Evolutionary conservation across 2,888 invertebrate genomes (phyloP).

Genomic region (Leucoma salicis): DNA sequence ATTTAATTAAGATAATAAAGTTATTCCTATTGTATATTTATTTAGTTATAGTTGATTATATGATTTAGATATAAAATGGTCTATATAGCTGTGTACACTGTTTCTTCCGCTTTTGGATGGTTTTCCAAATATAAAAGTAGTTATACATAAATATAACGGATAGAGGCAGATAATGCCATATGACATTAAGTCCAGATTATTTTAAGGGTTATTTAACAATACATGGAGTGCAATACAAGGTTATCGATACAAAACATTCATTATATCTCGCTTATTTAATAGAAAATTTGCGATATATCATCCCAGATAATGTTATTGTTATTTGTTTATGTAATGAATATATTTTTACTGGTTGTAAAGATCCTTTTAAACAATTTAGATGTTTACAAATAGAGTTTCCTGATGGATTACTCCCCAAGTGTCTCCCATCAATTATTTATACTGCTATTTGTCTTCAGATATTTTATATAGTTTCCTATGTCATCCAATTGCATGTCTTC

Average conservation of each 20-base stretch:
- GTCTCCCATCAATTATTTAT: constrained; percentile 57
- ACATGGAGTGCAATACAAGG: neutral
- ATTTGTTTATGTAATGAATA: constrained; percentile 51
- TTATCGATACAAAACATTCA: neutral
- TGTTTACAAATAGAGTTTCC: constrained; percentile 75
- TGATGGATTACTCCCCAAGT: constrained; percentile 51
- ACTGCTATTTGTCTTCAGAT: constrained; percentile 12
- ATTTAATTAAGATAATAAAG: constrained; percentile 22
- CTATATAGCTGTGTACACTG: constrained; percentile 27
- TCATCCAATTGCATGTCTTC: constrained; percentile 8
- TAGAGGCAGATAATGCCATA: neutral
- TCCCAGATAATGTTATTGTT: constrained; percentile 73
- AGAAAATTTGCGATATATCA: constrained; percentile 39
- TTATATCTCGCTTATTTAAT: constrained; percentile 16
- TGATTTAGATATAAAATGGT: constrained; percentile 23
- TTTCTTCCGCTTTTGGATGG: constrained; percentile 28
- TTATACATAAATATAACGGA: constrained; percentile 7
- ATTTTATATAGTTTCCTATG: constrained; percentile 2
- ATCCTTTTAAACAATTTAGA: constrained; percentile 48
- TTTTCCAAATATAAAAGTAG: constrained; percentile 15
- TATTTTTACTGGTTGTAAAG: constrained; percentile 64
- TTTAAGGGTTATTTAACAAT: neutral
- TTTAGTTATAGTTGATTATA: constrained; percentile 28
- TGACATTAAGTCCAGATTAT: neutral
- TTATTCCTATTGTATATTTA: constrained; percentile 30